A percentile compares a stretch with the other conserved stretches of the same genome.
phyloP scores from a whole-genome alignment of 2,888 invertebrate species.

The Orthonychiurus folsomi region DNA sequence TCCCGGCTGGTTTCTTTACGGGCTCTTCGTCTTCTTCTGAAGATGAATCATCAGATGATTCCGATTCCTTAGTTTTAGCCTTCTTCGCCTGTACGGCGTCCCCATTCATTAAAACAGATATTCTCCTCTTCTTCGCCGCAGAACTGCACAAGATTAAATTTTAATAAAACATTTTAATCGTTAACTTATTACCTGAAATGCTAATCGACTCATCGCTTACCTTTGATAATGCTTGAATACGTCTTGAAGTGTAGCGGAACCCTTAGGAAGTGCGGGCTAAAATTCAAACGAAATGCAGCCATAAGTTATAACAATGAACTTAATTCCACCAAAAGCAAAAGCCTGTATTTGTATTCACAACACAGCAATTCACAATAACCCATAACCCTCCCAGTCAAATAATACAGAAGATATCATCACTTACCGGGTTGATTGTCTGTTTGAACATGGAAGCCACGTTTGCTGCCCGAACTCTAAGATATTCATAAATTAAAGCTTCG shows the following conservation, averaged over 20 bases:
- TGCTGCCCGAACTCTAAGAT: conserved; percentile 56
- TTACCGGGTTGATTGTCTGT: conserved; percentile 66
- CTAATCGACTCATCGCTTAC: too few relatives aligned
- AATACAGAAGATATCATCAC: conserved; percentile 43
- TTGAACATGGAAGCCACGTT: conserved; percentile 59
- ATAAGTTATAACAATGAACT: too few relatives aligned
- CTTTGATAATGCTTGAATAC: conserved; percentile 52
- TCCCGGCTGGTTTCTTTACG: conserved; percentile 31
- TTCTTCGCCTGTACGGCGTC: conserved; percentile 23
- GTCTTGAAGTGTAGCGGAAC: conserved; percentile 56
- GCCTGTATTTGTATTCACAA: not conserved
- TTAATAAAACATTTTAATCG: too few relatives aligned
- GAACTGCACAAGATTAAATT: too few relatives aligned
- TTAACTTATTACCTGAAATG: too few relatives aligned
- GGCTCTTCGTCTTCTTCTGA: conserved; percentile 33
- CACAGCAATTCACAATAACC: not conserved
- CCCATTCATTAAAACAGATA: conserved; percentile 22
- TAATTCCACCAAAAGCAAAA: conserved; percentile 1
- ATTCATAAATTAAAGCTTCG: conserved; percentile 57
- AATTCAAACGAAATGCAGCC: conserved; percentile 17
- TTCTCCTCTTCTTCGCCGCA: conserved; percentile 33
- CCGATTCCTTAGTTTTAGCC: conserved; percentile 13
- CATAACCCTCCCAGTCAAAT: too few relatives aligned
- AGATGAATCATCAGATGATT: conserved; percentile 15
- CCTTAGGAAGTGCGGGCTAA: conserved; percentile 58